Evolutionary conservation across 2,888 invertebrate species (phyloP).

Genomic region (Panopea generosa): DNA sequence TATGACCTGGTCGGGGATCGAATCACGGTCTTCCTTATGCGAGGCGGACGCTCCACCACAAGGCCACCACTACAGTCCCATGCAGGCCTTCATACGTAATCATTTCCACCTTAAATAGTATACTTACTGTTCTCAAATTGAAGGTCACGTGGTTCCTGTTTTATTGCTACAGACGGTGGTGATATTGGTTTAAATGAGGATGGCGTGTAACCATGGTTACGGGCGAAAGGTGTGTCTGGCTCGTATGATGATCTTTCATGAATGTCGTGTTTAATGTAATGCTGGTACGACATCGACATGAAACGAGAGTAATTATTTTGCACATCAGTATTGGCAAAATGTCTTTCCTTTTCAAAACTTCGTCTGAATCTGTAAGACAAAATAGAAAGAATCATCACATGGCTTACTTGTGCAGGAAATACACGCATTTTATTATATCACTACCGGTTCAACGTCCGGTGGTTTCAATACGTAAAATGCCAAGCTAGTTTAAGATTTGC

Average conservation of each 20-base stretch:
- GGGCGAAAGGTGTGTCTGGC: conserved; percentile 50
- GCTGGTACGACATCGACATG: conserved; percentile 69
- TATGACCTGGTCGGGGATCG: no score
- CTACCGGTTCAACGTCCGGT: no score
- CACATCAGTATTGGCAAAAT: conserved; percentile 50
- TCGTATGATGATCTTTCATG: conserved; percentile 72
- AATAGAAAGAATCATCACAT: no score
- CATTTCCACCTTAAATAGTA: no score
- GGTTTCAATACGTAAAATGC: no score
- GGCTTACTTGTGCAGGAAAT: no score
- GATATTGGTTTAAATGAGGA: conserved; percentile 61
- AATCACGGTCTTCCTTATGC: no score
- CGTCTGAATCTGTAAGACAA: conserved; percentile 29
- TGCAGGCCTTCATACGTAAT: no score
- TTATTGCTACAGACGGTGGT: conserved; percentile 66
- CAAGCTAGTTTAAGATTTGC: no score
- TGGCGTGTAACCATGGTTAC: conserved; percentile 69
- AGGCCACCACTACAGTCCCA: no score
- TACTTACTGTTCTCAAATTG: conserved; percentile 68
- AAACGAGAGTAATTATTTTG: conserved; percentile 66
- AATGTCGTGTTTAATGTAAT: conserved; percentile 70
- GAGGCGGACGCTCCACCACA: no score
- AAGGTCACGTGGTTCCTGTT: conserved; percentile 76
- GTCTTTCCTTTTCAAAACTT: conserved; percentile 46
- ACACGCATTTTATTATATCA: no score